These are phyloP conservation scores for Coleophora flavipennella DNA, from an alignment of 2,888 invertebrate genomes.

Conservation along the genomic window DNA sequence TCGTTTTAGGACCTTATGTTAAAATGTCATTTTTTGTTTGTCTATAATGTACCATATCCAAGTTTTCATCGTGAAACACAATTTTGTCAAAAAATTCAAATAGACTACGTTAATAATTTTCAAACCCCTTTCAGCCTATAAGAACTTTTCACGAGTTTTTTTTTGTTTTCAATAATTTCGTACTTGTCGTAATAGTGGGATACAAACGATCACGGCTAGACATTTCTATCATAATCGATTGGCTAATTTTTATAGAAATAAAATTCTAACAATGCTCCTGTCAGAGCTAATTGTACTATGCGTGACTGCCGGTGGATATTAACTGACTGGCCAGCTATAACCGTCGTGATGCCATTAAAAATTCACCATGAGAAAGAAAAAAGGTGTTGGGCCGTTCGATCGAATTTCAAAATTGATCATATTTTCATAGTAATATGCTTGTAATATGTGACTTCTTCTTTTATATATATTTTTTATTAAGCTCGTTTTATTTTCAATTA, in stretches of 20 bases:
- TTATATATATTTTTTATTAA: too few relatives aligned
- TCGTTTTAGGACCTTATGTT: too few relatives aligned
- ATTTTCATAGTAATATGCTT: too few relatives aligned
- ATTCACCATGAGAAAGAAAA: constrained; percentile 46
- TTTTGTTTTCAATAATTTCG: constrained; percentile 10
- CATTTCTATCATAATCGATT: constrained; percentile 47
- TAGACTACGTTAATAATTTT: too few relatives aligned
- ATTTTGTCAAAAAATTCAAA: too few relatives aligned
- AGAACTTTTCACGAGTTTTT: background rate
- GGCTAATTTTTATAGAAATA: constrained; percentile 10
- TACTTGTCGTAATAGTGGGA: constrained; percentile 40
- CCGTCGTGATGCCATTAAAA: constrained; percentile 25
- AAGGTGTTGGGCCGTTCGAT: constrained; percentile 10
- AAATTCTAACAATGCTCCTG: constrained; percentile 1
- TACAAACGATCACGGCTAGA: constrained; percentile 54
- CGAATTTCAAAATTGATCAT: too few relatives aligned
- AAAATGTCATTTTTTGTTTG: too few relatives aligned
- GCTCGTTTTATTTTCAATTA: constrained; percentile 16
- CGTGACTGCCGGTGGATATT: constrained; percentile 21
- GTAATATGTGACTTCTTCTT: too few relatives aligned
- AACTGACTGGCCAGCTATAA: constrained; percentile 20
- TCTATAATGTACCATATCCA: too few relatives aligned
- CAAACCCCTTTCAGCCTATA: too few relatives aligned
- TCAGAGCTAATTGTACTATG: constrained; percentile 14
- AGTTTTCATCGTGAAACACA: too few relatives aligned